A percentile compares a stretch with the other conserved stretches of the same genome.
Evolutionary conservation across 2,797 vertebrate species (phyloP).

Genomic region (Sciurus carolinensis): DNA sequence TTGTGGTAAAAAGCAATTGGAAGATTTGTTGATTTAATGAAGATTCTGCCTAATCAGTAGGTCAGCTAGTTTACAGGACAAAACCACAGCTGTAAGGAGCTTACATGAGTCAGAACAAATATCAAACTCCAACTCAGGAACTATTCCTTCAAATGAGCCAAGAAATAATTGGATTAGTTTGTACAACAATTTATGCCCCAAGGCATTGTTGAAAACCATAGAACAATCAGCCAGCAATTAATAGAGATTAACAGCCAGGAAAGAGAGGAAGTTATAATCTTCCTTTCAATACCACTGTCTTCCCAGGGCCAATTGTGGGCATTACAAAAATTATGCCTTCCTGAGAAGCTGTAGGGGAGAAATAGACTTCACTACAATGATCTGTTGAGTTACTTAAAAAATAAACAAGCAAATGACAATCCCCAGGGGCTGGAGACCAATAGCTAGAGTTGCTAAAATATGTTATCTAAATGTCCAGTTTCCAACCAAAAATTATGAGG

Average conservation of each 20-base stretch:
- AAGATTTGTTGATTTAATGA: neutral
- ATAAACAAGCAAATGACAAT: neutral
- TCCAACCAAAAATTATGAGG: neutral
- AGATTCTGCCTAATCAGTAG: too few relatives aligned
- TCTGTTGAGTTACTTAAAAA: neutral
- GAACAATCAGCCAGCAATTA: neutral
- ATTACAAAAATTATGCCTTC: neutral
- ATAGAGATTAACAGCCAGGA: neutral
- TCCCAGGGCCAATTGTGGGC: neutral
- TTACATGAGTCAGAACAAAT: neutral
- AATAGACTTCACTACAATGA: neutral
- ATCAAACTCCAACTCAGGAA: neutral
- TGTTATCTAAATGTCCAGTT: neutral
- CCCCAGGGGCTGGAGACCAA: neutral
- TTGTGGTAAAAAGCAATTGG: neutral
- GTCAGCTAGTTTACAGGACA: neutral
- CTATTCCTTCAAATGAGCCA: neutral
- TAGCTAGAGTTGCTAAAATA: neutral
- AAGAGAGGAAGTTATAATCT: neutral
- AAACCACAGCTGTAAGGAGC: neutral
- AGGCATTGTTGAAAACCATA: neutral
- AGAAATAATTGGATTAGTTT: neutral
- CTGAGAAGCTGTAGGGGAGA: neutral
- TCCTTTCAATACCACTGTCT: neutral
- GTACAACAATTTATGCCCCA: neutral